Evolutionary conservation across 2,113 vertebrate genomes (phyloP), one percentile per base, ranked within the genome.

Genomic region (Xyrauchen texanus): DNA sequence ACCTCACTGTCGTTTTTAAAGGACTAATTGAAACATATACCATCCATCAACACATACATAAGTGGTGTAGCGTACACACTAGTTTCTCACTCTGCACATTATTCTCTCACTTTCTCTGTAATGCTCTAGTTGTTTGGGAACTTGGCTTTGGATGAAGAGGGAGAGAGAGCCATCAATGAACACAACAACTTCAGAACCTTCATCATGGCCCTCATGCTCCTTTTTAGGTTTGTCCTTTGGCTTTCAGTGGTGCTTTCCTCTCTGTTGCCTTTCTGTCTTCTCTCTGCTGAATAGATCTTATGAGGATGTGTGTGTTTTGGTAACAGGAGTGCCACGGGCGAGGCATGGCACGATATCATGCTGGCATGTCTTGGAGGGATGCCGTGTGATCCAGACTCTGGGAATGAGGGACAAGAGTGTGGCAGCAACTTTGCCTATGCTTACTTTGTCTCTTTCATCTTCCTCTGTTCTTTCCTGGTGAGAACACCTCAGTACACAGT

Each of bases 341-440:
- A 98, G 80, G 97, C 96, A 0, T 98, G 97, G 97, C 97, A 98
- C 80, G 96, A 97, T 0, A 98, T 98, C 90, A 98, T 98, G 96
- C 88, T 98, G 61, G 88, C 95, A 0, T 98, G 97, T 85, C 92
- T 98, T 52, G 93, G 95, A 0, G 95, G 94, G 13, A 96, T 93
- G 16, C 84, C 89, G 0, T 98, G 97, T 12, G 97, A 98, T 67
- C 82, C 85, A 7, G 91, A 86, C 46, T 94, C 96, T 0, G 94
- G 93, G 51, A 95, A 95, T 87, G 81, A 77, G 6, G 91, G 88
- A 4, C 62, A 89, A 0, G 95, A 97, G 77, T 98, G 97, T 44
- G 97, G 97, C 88, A 98, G 96, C 78, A 95, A 95, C 77, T 94
- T 98, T 6, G 96, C 97, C 51, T 98, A 98, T 85, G 95, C 93